Evolutionary conservation across 1,140 invertebrate species (phyloP).

Genomic region (Laupala kohalensis): DNA sequence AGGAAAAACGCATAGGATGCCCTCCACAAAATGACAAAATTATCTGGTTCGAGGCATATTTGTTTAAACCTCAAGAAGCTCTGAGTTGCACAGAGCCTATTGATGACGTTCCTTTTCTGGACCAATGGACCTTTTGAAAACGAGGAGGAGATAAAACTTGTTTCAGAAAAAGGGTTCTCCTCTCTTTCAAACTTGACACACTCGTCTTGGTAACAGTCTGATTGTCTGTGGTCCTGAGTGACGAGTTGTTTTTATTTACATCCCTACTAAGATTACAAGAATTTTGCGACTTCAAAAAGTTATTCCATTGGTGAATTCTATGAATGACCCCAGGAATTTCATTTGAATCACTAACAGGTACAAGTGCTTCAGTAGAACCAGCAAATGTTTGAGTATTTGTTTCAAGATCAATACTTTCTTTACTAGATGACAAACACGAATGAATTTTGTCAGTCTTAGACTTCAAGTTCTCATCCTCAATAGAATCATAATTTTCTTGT

Average conservation of each 20-base stretch:
- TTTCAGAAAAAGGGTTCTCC: conserved; percentile 39
- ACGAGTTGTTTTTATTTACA: neutral
- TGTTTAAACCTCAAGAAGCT: neutral
- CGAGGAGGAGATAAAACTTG: conserved; percentile 37
- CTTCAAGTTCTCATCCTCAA: conserved; percentile 24
- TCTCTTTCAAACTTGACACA: conserved; percentile 34
- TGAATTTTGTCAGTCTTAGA: conserved; percentile 12
- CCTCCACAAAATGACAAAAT: neutral
- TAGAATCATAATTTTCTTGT: conserved; percentile 43
- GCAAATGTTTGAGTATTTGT: neutral
- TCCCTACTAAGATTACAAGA: conserved; percentile 7
- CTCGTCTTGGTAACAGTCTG: conserved; percentile 15
- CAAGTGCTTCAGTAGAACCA: neutral
- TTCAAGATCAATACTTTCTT: conserved; percentile 10
- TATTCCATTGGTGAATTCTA: conserved; percentile 14
- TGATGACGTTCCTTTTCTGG: neutral
- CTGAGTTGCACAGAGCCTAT: neutral
- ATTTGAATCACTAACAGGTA: neutral
- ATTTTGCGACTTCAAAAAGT: conserved; percentile 19
- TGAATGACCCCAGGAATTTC: conserved; percentile 13
- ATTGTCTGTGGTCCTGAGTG: conserved; percentile 18
- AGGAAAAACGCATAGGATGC: too few species aligned
- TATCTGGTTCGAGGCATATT: neutral
- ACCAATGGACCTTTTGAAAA: neutral
- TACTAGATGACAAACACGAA: conserved; percentile 3